Evolutionary conservation across 2,797 vertebrate genomes (phyloP), one percentile per base, ranked within the genome.

Genomic region (Arctocebus calabarensis): DNA sequence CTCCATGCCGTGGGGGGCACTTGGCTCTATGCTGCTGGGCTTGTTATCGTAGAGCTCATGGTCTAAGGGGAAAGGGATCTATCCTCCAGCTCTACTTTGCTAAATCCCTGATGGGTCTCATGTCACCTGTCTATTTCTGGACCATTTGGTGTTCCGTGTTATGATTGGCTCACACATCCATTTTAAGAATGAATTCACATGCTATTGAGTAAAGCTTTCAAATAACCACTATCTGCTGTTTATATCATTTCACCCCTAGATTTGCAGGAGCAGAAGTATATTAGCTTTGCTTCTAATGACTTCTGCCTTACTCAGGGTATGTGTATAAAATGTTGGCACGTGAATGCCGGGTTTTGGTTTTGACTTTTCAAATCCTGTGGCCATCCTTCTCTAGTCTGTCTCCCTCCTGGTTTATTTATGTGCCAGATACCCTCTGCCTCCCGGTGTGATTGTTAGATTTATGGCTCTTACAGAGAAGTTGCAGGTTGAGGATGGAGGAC

Each of bases 51-150:
- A 22, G 48, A 48, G 25, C 17, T 37, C 55, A 12, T 59, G 29
- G 37, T 52, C 61, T 20, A 34, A n/a, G 32, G 68, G 19, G 14
- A 45, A 84, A 70, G 3, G 5, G 9, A 45, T 23, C 61, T 74
- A 40, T 55, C 52, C 3, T 5, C 82, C 23, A 20, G 14, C 45
- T 84, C 45, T 32, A 10, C 12, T 71, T 55, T 92, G 43, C 78
- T 93, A 94, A 94, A 64, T 96, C 70, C 64, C 55, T 64, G 45
- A 20, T 13, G 78, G 71, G 34, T 70, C 57, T 92, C 73, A 52
- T 3, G 55, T 91, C 84, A 78, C 9, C 5, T 22, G 57, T 82
- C 59, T 23, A 45, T 43, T 48, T 48, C 43, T 40, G n/a, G 29
- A 71, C 34, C 55, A n/a, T 32, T 88, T n/a, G 55, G 40, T 79